Evolutionary conservation across 2,888 invertebrate genomes (phyloP).

Genomic region (Aphidoletes aphidimyza): DNA sequence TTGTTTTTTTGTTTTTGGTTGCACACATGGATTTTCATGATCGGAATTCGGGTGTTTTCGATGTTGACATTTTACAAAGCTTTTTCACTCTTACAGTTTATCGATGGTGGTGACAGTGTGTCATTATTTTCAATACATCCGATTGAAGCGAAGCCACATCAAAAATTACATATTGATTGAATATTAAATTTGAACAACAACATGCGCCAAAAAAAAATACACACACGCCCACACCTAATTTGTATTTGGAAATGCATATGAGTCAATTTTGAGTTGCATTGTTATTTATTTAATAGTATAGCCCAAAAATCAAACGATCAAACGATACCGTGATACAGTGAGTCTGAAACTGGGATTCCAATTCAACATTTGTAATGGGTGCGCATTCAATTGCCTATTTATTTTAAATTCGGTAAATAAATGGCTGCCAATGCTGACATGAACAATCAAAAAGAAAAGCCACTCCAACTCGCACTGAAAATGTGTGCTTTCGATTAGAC

Average conservation of each 20-base stretch:
- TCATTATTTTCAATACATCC: not conserved
- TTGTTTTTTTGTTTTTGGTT: not conserved
- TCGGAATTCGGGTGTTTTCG: too few species aligned
- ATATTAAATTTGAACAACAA: constrained; percentile 52
- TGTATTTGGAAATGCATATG: not conserved
- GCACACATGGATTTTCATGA: not conserved
- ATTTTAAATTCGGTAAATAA: too few species aligned
- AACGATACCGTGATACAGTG: too few species aligned
- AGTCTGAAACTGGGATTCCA: too few species aligned
- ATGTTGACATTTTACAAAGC: too few species aligned
- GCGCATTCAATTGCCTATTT: not conserved
- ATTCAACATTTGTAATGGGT: not conserved
- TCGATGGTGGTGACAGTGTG: not conserved
- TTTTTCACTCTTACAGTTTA: not conserved
- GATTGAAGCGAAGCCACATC: not conserved
- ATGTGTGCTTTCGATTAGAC: not conserved
- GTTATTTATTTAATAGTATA: not conserved
- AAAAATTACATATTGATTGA: constrained; percentile 53
- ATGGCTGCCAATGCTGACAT: too few species aligned
- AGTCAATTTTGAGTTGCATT: not conserved
- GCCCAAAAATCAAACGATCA: too few species aligned
- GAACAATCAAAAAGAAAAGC: too few species aligned
- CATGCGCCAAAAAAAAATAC: too few species aligned
- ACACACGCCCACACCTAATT: too few species aligned
- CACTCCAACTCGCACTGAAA: too few species aligned